These are phyloP conservation scores for Cephalopterus ornatus DNA, from an alignment of 2,113 vertebrate species.

Conservation along the genomic window DNA sequence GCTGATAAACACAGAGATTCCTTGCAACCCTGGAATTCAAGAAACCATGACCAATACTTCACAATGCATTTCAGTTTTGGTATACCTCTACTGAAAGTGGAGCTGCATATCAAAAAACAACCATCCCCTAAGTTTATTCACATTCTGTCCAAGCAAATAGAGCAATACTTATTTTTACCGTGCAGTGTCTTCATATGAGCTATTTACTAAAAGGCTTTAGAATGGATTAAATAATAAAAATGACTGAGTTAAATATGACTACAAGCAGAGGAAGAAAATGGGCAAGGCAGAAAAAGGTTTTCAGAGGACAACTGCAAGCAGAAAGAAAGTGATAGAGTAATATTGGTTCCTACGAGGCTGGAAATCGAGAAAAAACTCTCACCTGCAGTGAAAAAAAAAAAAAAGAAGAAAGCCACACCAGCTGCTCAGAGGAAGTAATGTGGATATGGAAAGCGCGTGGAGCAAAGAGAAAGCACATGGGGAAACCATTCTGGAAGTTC, in stretches of 20 bases:
- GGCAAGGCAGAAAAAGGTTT: neutral
- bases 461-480: neutral
- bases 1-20: neutral
- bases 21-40: neutral
- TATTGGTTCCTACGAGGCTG: neutral
- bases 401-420: neutral
- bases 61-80: neutral
- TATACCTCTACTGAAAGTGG: neutral
- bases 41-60: neutral
- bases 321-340: neutral
- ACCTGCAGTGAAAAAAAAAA: neutral
- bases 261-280: neutral
- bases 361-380: neutral
- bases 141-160: neutral
- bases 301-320: neutral
- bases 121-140: neutral
- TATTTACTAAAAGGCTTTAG: constrained; percentile 14
- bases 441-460: neutral
- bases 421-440: neutral
- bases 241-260: neutral
- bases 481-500: neutral
- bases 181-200: neutral
- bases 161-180: neutral
- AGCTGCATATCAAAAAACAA: neutral
- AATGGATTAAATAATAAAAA: constrained; percentile 49